Percentiles rank a stretch among this genome's conserved stretches.
phyloP scores from a whole-genome alignment of 2,113 vertebrate genomes.

The rat (Rattus norvegicus) region GRCr8 NC_086023.1:70748001-70748500 shows the following conservation, averaged over 20 bases:
- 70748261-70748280: not conserved
- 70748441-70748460: not conserved
- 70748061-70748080: not conserved
- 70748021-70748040: not conserved
- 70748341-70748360: not conserved
- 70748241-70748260: not conserved
- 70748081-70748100: not conserved
- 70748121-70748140: not conserved
- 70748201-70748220: not conserved
- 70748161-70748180: not conserved
- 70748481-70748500: not conserved
- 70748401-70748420: not conserved
- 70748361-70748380: not conserved
- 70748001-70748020: not conserved
- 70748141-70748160: not conserved
- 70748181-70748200: not conserved
- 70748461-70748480: not conserved
- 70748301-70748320: not conserved
- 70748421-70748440: not conserved
- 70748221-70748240: not conserved
- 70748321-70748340: not conserved
- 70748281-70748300: not conserved
- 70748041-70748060: rapidly evolving
- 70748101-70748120: not conserved
- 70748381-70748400: not conserved